Conservation (phyloP, 2,797 vertebrate genomes). For the Siniperca obscura region DNA sequence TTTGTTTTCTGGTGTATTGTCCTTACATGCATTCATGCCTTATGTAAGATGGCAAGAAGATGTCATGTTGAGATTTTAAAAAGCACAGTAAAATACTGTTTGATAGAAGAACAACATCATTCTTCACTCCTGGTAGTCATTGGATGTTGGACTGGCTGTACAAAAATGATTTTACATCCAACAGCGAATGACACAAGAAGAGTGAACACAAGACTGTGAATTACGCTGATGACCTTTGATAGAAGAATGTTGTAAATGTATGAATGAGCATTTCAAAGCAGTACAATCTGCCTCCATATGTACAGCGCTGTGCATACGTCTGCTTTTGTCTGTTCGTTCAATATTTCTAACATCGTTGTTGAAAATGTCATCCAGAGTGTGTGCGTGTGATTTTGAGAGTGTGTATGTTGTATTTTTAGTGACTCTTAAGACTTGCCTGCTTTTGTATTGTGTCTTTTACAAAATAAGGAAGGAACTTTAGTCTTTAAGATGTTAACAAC, state of each 20-base stretch:
- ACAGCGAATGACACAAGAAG: constrained; percentile 25
- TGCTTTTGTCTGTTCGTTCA: constrained; percentile 23
- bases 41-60: constrained; percentile 16
- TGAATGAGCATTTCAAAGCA: constrained; percentile 40
- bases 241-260: constrained; percentile 51
- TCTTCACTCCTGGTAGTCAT: background rate
- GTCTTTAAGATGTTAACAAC: constrained; percentile 51
- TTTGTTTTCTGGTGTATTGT: background rate
- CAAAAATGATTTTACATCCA: constrained; percentile 11
- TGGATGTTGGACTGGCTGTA: background rate
- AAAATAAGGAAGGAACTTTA: constrained; percentile 50
- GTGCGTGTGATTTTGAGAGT: constrained; percentile 38
- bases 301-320: constrained; percentile 45
- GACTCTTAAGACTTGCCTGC: constrained; percentile 61
- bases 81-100: constrained; percentile 21
- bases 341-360: background rate
- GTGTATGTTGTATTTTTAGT: constrained; percentile 67
- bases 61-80: constrained; percentile 12
- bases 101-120: background rate
- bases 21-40: constrained; percentile 18
- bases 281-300: constrained; percentile 37
- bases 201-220: constrained; percentile 64
- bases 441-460: constrained; percentile 72
- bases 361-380: constrained; percentile 8
- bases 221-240: constrained; percentile 15